These are phyloP conservation scores for Myotis lucifugus DNA, from an alignment of 2,113 vertebrate species.

Conservation along the genomic window DNA sequence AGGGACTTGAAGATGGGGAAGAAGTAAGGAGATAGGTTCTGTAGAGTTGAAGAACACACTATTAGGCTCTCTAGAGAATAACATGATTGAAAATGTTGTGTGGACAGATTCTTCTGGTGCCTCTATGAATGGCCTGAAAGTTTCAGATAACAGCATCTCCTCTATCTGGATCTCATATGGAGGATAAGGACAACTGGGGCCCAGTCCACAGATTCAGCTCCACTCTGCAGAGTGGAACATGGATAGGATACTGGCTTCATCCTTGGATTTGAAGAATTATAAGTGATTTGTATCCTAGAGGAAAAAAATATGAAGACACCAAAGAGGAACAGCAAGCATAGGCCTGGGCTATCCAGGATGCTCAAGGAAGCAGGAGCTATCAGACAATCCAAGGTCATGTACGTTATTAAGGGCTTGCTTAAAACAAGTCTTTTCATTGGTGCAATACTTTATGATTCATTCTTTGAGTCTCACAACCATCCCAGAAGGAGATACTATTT, in stretches of 20 bases:
- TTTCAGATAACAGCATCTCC: background rate
- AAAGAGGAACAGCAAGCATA: background rate
- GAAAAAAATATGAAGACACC: background rate
- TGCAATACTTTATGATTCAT: background rate
- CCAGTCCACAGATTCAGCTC: background rate
- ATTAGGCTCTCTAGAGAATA: background rate
- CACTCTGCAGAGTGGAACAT: background rate
- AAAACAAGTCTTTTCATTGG: background rate
- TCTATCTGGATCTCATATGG: background rate
- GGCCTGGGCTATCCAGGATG: background rate
- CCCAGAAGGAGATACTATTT: background rate
- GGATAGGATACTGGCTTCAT: background rate
- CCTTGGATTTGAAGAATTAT: background rate
- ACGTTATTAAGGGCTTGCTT: background rate
- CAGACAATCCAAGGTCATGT: background rate
- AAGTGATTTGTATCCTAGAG: slow-evolving; percentile 3
- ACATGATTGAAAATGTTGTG: background rate
- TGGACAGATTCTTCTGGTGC: background rate
- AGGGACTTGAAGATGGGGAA: background rate
- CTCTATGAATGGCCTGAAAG: background rate
- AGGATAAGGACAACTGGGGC: background rate
- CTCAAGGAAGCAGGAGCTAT: background rate
- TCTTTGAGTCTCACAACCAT: background rate
- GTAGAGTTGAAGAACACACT: background rate
- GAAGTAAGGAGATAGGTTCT: background rate